Evolutionary conservation across 2,888 invertebrate genomes (phyloP).

Genomic region (Dryobota labecula): DNA sequence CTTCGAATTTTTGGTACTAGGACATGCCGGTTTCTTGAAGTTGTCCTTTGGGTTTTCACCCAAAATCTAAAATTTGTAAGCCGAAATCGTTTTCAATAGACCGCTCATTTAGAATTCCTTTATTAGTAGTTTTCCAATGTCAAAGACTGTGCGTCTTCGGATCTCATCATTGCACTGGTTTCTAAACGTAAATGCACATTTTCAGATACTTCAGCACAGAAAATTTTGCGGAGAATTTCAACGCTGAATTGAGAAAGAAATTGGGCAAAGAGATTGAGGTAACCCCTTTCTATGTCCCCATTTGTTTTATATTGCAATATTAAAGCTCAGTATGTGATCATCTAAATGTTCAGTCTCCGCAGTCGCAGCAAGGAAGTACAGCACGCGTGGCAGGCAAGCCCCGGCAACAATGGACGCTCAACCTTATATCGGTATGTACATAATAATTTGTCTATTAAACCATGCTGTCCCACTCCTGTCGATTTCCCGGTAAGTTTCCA

Average conservation of each 20-base stretch:
- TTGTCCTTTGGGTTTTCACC: background rate
- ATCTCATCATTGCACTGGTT: background rate
- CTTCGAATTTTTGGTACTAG: background rate
- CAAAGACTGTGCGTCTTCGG: background rate
- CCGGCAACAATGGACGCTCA: constrained; percentile 86
- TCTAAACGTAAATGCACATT: constrained; percentile 16
- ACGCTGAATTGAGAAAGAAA: constrained; percentile 92
- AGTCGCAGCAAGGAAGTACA: constrained; percentile 71
- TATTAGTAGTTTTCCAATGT: background rate
- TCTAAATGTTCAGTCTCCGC: constrained; percentile 67
- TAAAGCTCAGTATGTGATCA: background rate
- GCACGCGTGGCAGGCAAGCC: constrained; percentile 78
- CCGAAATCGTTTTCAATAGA: background rate
- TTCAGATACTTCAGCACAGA: constrained; percentile 92
- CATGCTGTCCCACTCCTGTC: too few species aligned
- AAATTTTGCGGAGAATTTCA: constrained; percentile 92
- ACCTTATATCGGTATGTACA: constrained; percentile 80
- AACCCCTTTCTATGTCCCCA: constrained; percentile 16
- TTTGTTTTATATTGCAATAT: background rate
- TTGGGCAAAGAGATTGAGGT: constrained; percentile 92
- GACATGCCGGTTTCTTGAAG: background rate
- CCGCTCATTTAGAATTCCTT: too few species aligned
- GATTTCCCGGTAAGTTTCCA: background rate
- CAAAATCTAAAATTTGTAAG: background rate
- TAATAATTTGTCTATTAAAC: background rate